Conservation (phyloP, 2,888 invertebrate species). For the Orthosia gracilis region DNA sequence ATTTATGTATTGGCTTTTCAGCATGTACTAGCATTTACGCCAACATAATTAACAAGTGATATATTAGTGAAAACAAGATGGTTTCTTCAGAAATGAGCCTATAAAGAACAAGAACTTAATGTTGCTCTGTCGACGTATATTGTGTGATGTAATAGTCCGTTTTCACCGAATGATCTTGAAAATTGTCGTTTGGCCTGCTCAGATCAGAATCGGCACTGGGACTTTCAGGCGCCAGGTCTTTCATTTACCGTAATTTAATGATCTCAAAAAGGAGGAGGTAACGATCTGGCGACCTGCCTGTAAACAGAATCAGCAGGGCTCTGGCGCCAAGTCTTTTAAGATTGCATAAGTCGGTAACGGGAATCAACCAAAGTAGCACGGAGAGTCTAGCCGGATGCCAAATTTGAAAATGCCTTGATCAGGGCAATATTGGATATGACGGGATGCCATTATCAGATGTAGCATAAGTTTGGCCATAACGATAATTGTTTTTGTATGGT, state of each 20-base stretch:
- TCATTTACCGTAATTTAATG: background rate
- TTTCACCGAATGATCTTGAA: background rate
- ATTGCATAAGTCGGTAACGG: background rate
- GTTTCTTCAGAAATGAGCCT: background rate
- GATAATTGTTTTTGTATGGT: background rate
- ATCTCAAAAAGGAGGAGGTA: background rate
- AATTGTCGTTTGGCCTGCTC: background rate
- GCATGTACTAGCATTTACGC: background rate
- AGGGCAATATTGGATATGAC: background rate
- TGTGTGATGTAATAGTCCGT: background rate
- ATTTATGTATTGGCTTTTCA: constrained; percentile 16
- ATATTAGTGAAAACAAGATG: background rate
- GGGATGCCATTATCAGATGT: background rate
- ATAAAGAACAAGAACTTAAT: constrained; percentile 23
- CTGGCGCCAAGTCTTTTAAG: constrained; percentile 3
- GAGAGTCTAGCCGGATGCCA: background rate
- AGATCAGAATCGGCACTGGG: background rate
- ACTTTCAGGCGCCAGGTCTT: background rate
- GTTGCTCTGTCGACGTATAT: constrained; percentile 8
- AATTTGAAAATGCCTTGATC: background rate
- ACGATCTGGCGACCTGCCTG: constrained; percentile 1
- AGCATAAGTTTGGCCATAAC: background rate
- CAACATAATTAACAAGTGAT: background rate
- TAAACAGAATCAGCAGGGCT: background rate
- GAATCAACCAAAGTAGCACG: background rate